Evolutionary conservation across 2,113 vertebrate genomes (phyloP).

Genomic region (Ictalurus furcatus): DNA sequence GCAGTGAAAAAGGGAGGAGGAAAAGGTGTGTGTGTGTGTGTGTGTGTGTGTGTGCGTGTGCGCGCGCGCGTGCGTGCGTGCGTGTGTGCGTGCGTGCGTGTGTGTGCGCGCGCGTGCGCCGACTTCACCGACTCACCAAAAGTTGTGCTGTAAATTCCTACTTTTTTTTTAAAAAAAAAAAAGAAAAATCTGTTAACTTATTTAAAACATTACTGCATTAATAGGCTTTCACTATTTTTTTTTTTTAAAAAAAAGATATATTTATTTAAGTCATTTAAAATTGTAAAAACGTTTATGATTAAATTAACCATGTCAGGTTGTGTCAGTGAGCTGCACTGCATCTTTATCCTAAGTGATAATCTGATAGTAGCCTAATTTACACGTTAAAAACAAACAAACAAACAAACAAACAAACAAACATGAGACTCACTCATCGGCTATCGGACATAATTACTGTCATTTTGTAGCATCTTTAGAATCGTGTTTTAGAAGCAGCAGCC

Average conservation of each 20-base stretch:
- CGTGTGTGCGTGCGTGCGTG: neutral
- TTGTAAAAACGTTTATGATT: neutral
- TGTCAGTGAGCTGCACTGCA: neutral
- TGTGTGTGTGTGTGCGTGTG: neutral
- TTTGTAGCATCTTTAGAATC: neutral
- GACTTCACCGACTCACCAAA: neutral
- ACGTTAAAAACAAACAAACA: too few relatives aligned
- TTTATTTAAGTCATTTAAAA: neutral
- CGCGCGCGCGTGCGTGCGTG: neutral
- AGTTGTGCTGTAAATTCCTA: neutral
- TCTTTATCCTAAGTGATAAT: neutral
- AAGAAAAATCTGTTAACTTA: too few relatives aligned
- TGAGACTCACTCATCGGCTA: neutral
- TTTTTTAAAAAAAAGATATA: too few relatives aligned
- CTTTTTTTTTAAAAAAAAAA: neutral
- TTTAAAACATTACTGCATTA: neutral
- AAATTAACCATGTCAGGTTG: neutral
- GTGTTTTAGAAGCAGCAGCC: neutral
- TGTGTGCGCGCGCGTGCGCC: neutral
- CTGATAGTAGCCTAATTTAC: neutral
- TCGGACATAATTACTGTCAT: neutral
- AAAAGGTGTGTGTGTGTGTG: constrained; percentile 14
- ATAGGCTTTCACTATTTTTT: neutral
- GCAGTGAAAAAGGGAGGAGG: constrained; percentile 26
- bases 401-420: too few relatives aligned